These are phyloP conservation scores for Harpagoxenus sublaevis DNA, from an alignment of 2,888 invertebrate species.

Conservation along the genomic window DNA sequence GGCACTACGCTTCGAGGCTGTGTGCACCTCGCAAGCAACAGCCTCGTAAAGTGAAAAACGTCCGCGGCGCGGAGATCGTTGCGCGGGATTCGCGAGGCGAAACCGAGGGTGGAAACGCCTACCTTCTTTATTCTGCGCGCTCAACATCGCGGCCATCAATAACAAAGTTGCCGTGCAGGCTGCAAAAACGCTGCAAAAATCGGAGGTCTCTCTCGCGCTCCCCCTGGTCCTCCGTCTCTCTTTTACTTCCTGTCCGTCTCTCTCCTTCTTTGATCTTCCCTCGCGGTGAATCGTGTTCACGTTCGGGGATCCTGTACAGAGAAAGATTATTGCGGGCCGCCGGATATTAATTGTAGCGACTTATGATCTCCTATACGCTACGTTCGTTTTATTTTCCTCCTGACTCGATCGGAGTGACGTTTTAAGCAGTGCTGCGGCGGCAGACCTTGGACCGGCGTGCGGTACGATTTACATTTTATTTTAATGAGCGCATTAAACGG, in stretches of 20 bases:
- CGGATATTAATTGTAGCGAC: slow-evolving; percentile 54
- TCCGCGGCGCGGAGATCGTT: slow-evolving; percentile 69
- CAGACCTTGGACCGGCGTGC: slow-evolving; percentile 23
- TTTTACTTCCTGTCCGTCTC: not conserved
- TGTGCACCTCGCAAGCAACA: slow-evolving; percentile 49
- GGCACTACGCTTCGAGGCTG: slow-evolving; percentile 38
- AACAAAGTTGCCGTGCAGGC: slow-evolving; percentile 48
- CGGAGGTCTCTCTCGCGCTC: slow-evolving; percentile 1
- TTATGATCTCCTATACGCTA: slow-evolving; percentile 39
- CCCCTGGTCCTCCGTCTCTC: not conserved
- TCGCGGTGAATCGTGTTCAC: slow-evolving; percentile 37
- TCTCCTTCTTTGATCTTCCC: slow-evolving; percentile 3
- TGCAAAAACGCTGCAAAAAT: slow-evolving; percentile 62
- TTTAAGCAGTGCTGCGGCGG: slow-evolving; percentile 23
- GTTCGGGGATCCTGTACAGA: slow-evolving; percentile 46
- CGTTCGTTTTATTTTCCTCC: slow-evolving; percentile 31
- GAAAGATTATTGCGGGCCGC: slow-evolving; percentile 47
- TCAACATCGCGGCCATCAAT: slow-evolving; percentile 63
- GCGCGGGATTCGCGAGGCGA: slow-evolving; percentile 65
- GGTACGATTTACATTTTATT: slow-evolving; percentile 49
- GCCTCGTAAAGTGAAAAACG: slow-evolving; percentile 79
- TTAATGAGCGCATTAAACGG: slow-evolving; percentile 41
- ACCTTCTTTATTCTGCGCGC: slow-evolving; percentile 63
- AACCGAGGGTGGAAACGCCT: slow-evolving; percentile 69
- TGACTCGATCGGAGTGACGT: slow-evolving; percentile 24